Evolutionary conservation across 35 echinoderm and acorn worm species (phyloP).

Genomic region (Ptychodera flava): DNA sequence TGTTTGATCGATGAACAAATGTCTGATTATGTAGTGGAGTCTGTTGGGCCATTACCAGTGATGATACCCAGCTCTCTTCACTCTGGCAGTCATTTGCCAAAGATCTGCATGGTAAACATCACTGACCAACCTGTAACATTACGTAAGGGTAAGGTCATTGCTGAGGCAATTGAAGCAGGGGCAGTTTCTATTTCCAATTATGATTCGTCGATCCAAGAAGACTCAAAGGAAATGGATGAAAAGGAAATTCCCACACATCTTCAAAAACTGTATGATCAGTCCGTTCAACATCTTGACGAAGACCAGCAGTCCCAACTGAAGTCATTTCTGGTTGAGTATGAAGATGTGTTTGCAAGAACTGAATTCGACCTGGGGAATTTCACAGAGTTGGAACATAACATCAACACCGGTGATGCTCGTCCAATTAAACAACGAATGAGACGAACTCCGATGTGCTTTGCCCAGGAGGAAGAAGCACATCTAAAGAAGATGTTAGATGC

Average conservation of each 20-base stretch:
- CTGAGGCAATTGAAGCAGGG: conserved; percentile 11
- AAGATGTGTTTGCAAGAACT: conserved; percentile 39
- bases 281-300: neutral
- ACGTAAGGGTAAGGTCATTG: neutral
- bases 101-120: conserved; percentile 18
- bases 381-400: conserved; percentile 9
- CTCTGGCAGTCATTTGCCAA: neutral
- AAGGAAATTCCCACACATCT: conserved; percentile 7
- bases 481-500: conserved; percentile 42
- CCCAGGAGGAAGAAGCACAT: conserved; percentile 21
- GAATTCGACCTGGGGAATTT: conserved; percentile 39
- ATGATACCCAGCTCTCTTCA: conserved; percentile 23
- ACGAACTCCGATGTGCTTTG: conserved; percentile 35
- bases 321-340: neutral
- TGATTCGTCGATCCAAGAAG: neutral
- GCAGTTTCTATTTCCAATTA: neutral
- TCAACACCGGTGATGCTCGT: conserved; percentile 25
- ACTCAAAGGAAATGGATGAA: neutral
- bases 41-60: neutral
- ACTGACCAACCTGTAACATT: conserved; percentile 5
- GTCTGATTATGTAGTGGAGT: conserved; percentile 31
- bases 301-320: neutral
- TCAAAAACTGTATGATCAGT: neutral
- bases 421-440: conserved; percentile 42
- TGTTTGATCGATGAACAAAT: conserved; percentile 14